These are phyloP conservation scores for Trissolcus basalis DNA, from an alignment of 1,140 invertebrate species.

Conservation along the genomic window DNA sequence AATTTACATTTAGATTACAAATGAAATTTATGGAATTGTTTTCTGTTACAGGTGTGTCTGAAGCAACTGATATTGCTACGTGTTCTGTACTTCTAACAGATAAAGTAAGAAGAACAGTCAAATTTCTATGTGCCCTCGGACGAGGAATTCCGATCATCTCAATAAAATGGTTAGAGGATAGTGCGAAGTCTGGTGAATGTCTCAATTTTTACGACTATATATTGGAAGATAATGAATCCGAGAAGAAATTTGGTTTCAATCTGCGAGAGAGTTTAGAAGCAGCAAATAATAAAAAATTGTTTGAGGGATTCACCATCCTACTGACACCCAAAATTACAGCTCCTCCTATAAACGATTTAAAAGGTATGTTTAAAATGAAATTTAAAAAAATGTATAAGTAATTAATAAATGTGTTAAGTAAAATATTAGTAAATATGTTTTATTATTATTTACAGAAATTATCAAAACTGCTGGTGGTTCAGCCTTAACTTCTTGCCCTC, in stretches of 20 bases:
- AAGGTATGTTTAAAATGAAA: constrained; percentile 63
- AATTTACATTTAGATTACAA: not conserved
- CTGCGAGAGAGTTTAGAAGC: constrained; percentile 67
- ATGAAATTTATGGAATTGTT: constrained; percentile 4
- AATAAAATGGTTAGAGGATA: constrained; percentile 71
- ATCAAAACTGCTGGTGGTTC: constrained; percentile 69
- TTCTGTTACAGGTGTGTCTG: constrained; percentile 27
- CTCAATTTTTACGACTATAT: constrained; percentile 69
- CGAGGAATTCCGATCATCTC: constrained; percentile 73
- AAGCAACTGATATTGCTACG: constrained; percentile 65
- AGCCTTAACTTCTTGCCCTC: constrained; percentile 61
- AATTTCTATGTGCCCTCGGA: constrained; percentile 75
- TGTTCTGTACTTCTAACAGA: constrained; percentile 75
- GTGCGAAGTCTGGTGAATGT: constrained; percentile 60
- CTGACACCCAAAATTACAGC: constrained; percentile 72
- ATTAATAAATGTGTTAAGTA: not conserved
- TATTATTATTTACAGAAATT: constrained; percentile 68
- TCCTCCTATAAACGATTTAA: constrained; percentile 73
- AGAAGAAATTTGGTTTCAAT: constrained; percentile 71
- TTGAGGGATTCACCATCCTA: constrained; percentile 69
- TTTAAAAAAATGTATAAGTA: not conserved
- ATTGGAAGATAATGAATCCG: constrained; percentile 70
- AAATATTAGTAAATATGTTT: not conserved
- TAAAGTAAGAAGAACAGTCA: constrained; percentile 74
- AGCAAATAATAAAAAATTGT: constrained; percentile 65